Base-by-base conservation (phyloP, 2,888 invertebrate species). In the Apantesis nais region DNA sequence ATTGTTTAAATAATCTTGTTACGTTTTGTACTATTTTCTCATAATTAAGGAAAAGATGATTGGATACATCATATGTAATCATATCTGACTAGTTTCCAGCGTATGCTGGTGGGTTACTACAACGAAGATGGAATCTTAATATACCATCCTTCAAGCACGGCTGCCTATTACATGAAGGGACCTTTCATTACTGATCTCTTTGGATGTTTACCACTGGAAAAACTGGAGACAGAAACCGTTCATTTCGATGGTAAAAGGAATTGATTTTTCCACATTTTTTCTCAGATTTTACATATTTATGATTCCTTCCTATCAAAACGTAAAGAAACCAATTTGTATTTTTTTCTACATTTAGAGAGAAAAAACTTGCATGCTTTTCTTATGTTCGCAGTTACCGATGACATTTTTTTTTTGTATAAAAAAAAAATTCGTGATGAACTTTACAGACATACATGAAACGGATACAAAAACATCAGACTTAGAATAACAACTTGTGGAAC, bases 81-180 rank as follows among this genome's bases (percentile, higher is more conserved):
- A 25, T 16, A 7, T 34, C 19, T 52, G 25, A 7, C 39, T 16
- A 93, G 93, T 58, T 71, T 91, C 22, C 93, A 93, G 80, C 86
- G 93, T 2, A 90, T 93, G 90, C 75, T 93, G 62, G 86, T 93
- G 29, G 93, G 91, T 0, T 93, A 92, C 73, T 93, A 86, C 84
- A 90, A 91, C 70, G 86, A 86, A 2, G 78, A 79, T 0, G 92
- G 92, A 0, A 85, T 92, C 44, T 82, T 93, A 70, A 88, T 93
- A 22, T 92, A 90, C 75, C 93, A 93, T 64, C 93, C 93, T 1
- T 83, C 87, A 12, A 93, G 91, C 74, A 93, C 93, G 0, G 90
- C 93, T 0, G 89, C 89, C 0, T 87, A 93, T 73, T 93, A 93
- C 69, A 64, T 93, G 22, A 89, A 86, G 39, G 90, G 93, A 0